Percentiles rank a stretch among this genome's conserved stretches.
These are phyloP conservation scores for Scaptomyza pallida DNA, from an alignment of 1,140 invertebrate species.

Conservation along the genomic window DNA sequence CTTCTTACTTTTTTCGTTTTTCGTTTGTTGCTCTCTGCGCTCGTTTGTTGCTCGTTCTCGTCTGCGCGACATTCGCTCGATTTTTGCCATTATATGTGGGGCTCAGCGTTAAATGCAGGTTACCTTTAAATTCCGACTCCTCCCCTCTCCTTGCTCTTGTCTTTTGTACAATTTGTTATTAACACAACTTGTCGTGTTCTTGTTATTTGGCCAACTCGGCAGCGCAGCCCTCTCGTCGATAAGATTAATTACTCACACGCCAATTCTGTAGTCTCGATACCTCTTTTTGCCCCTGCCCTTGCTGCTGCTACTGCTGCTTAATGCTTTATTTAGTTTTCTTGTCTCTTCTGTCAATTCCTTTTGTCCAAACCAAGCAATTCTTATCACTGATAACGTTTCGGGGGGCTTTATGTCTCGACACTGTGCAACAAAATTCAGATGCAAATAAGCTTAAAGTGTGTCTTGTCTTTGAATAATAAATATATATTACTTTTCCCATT, in stretches of 20 bases:
- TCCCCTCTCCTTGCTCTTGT: slow-evolving; percentile 11
- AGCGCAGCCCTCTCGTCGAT: slow-evolving; percentile 29
- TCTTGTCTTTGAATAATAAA: no score
- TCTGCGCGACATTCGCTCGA: slow-evolving; percentile 31
- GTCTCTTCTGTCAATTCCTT: slow-evolving; percentile 30
- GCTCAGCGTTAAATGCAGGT: slow-evolving; percentile 11
- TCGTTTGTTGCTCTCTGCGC: neutral
- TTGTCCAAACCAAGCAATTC: slow-evolving; percentile 39
- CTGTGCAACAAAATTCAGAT: slow-evolving; percentile 17
- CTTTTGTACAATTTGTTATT: slow-evolving; percentile 71
- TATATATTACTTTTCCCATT: no score
- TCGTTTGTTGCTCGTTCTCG: slow-evolving; percentile 41
- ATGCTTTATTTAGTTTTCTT: neutral
- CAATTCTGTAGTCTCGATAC: slow-evolving; percentile 9
- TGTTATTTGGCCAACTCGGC: slow-evolving; percentile 48
- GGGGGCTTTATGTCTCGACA: slow-evolving; percentile 4
- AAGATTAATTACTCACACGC: slow-evolving; percentile 59
- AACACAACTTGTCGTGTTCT: slow-evolving; percentile 40
- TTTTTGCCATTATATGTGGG: slow-evolving; percentile 54
- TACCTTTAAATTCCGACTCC: neutral
- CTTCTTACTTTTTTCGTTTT: no score
- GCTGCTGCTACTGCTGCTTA: slow-evolving; percentile 22
- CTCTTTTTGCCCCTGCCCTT: neutral
- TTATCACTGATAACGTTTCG: slow-evolving; percentile 43
- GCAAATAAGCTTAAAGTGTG: neutral